Evolutionary conservation across 2,113 vertebrate species (phyloP).

Genomic region (Chamaea fasciata): DNA sequence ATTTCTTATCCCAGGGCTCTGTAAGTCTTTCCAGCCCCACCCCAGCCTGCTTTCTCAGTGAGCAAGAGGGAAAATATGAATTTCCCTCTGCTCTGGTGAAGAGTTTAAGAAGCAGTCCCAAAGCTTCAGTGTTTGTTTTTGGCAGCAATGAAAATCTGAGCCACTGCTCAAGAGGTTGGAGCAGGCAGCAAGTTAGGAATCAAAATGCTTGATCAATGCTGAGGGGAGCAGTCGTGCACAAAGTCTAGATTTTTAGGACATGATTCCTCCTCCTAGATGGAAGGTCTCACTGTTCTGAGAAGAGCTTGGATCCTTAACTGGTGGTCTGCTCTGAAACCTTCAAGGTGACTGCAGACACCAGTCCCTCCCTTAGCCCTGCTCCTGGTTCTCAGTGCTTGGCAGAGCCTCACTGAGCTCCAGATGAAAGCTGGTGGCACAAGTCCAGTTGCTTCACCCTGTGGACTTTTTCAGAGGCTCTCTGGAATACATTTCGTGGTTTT

Average conservation of each 20-base stretch:
- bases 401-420: not conserved
- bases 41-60: not conserved
- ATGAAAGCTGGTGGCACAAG: not conserved
- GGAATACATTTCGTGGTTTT: not conserved
- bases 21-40: not conserved
- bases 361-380: not conserved
- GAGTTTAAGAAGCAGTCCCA: not conserved
- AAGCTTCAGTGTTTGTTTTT: not conserved
- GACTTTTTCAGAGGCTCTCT: not conserved
- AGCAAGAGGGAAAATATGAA: not conserved
- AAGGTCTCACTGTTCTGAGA: not conserved
- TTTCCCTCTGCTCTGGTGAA: not conserved
- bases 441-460: not conserved
- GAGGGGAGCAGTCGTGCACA: not conserved
- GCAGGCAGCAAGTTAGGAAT: not conserved
- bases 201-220: not conserved
- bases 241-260: not conserved
- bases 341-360: not conserved
- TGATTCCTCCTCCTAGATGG: not conserved
- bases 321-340: not conserved
- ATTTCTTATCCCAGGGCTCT: not conserved
- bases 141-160: not conserved
- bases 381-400: not conserved
- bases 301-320: not conserved
- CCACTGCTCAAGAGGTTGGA: not conserved